Evolutionary conservation across 2,888 invertebrate genomes (phyloP).

Genomic region (Asteroscopus sphinx): DNA sequence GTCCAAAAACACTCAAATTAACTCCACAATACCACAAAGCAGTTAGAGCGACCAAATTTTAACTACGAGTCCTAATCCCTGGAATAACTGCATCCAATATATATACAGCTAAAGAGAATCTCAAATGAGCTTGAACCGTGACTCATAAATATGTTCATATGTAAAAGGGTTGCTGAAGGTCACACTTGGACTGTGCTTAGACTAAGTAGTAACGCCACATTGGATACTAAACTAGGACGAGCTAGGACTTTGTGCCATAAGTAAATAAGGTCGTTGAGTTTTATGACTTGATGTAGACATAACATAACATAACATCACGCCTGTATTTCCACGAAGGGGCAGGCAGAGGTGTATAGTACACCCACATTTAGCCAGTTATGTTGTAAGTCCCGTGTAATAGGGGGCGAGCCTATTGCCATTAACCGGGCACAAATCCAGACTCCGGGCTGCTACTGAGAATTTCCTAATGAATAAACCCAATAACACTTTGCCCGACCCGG

Average conservation of each 20-base stretch:
- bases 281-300: constrained; percentile 23
- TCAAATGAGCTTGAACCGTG: constrained; percentile 25
- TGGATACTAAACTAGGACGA: constrained; percentile 18
- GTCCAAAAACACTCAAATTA: no score
- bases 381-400: no score
- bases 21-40: no score
- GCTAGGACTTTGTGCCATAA: constrained; percentile 23
- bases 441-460: no score
- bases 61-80: constrained; percentile 8
- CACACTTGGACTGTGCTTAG: constrained; percentile 11
- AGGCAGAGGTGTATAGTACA: no score
- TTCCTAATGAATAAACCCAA: no score
- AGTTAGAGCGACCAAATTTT: constrained; percentile 7
- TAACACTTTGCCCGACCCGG: no score
- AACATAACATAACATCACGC: no score
- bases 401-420: no score
- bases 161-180: constrained; percentile 34
- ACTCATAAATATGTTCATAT: constrained; percentile 31
- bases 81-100: background rate
- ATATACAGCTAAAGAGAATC: constrained; percentile 31
- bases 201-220: constrained; percentile 14
- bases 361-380: no score
- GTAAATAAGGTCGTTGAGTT: constrained; percentile 20
- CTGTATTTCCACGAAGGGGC: no score
- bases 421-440: no score